A percentile compares a stretch with the other conserved stretches of the same genome.
Evolutionary conservation across 2,113 vertebrate genomes (phyloP).

Genomic region (Haemorhous mexicanus): DNA sequence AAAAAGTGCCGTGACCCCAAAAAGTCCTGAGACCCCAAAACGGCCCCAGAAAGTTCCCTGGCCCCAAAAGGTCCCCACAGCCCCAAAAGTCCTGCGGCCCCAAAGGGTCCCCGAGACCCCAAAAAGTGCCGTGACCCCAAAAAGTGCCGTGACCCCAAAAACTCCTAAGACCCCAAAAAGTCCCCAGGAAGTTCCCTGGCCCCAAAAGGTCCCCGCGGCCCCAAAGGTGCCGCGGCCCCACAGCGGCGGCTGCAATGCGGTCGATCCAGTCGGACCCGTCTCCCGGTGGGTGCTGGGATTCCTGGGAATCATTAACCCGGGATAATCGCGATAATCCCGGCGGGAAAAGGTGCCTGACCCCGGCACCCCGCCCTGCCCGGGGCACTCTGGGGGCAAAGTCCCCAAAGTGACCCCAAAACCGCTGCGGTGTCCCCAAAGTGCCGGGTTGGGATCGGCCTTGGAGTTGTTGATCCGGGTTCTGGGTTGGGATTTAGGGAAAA

Average conservation of each 20-base stretch:
- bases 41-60: neutral
- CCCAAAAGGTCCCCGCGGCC: neutral
- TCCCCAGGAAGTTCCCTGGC: neutral
- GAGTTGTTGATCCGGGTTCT: neutral
- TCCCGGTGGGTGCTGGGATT: neutral
- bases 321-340: neutral
- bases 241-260: neutral
- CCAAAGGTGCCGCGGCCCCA: neutral
- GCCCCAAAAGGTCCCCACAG: too few species aligned
- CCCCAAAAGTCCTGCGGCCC: too few species aligned
- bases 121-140: neutral
- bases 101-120: neutral
- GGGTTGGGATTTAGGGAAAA: neutral
- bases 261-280: neutral
- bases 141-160: too few species aligned
- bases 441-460: neutral
- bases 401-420: neutral
- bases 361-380: neutral
- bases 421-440: neutral
- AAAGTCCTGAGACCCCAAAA: too few species aligned
- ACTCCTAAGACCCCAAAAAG: neutral
- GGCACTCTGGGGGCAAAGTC: neutral
- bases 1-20: too few species aligned
- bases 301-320: neutral
- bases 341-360: neutral